These are phyloP conservation scores for Andrena praecox DNA, from an alignment of 2,888 invertebrate species.

Conservation along the genomic window DNA sequence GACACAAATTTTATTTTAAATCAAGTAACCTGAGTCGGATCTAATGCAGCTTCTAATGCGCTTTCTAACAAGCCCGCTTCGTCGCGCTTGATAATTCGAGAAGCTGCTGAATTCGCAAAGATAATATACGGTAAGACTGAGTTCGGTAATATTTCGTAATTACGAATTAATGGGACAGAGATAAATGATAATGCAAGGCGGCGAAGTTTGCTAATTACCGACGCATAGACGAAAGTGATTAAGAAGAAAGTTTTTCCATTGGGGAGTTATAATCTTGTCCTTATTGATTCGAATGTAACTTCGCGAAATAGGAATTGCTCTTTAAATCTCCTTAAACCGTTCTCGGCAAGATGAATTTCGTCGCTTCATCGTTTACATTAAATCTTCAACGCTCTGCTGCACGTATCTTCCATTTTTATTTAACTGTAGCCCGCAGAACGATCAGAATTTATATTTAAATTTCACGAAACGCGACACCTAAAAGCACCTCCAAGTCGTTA, in stretches of 20 bases:
- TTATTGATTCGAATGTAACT: conserved; percentile 58
- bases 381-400: background rate
- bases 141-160: conserved; percentile 7
- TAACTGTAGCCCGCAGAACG: background rate
- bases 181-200: conserved; percentile 40
- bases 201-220: conserved; percentile 47
- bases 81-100: background rate
- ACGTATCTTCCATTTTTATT: conserved; percentile 5
- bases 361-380: conserved; percentile 22
- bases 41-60: too few species aligned
- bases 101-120: background rate
- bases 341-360: conserved; percentile 19
- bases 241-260: conserved; percentile 55
- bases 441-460: background rate
- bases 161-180: conserved; percentile 24
- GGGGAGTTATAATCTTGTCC: conserved; percentile 45
- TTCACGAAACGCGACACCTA: too few species aligned
- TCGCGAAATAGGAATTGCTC: conserved; percentile 38
- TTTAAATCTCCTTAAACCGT: conserved; percentile 25
- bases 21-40: too few species aligned
- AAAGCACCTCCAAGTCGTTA: too few species aligned
- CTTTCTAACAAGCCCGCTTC: too few species aligned
- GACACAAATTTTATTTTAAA: background rate
- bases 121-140: background rate
- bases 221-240: conserved; percentile 50